phyloP scores from a whole-genome alignment of 2,888 invertebrate species.

The Cantharis lateralis region DNA sequence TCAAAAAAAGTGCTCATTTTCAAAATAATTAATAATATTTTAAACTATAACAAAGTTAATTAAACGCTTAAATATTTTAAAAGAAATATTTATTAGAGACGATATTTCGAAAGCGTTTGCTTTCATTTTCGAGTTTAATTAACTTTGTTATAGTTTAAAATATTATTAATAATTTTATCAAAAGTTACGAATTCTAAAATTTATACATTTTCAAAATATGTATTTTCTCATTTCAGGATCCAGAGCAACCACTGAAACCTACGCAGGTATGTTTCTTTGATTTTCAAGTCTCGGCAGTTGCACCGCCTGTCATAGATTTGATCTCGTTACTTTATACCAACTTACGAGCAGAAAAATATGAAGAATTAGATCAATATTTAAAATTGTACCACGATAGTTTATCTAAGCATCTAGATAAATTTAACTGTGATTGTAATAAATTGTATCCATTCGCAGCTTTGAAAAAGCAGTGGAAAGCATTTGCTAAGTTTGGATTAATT shows the following conservation, averaged over 20 bases:
- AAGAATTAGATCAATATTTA: not conserved
- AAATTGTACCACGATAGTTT: not conserved
- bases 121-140: no score
- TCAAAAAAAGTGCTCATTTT: no score
- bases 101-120: no score
- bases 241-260: not conserved
- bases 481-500: not conserved
- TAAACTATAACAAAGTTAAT: no score
- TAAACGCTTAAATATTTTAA: no score
- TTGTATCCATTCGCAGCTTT: not conserved
- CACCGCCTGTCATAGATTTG: not conserved
- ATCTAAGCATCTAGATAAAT: not conserved
- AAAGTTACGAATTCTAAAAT: no score
- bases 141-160: no score
- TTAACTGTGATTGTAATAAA: not conserved
- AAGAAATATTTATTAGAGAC: no score
- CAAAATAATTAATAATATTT: no score
- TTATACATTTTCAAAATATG: no score
- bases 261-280: not conserved
- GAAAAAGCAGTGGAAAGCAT: not conserved
- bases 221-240: not conserved
- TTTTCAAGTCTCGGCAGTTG: not conserved
- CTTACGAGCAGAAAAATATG: not conserved
- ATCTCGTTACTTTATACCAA: not conserved
- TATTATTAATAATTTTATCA: no score